Conservation (phyloP, 2,797 vertebrate species). For the Hephaestus fuliginosus region DNA sequence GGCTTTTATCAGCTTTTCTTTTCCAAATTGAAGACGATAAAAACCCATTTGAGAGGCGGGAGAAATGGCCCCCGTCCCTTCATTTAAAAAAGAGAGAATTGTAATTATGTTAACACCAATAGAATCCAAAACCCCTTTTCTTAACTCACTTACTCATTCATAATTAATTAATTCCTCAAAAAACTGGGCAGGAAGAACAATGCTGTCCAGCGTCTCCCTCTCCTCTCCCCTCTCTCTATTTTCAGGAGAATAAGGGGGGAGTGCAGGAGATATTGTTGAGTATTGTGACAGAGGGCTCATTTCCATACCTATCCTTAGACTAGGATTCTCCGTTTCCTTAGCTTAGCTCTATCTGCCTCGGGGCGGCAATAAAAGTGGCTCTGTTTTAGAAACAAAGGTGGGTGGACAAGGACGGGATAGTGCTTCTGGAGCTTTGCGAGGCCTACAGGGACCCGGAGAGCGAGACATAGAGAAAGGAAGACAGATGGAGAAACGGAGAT, state of each 20-base stretch:
- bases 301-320: slow-evolving; percentile 81
- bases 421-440: slow-evolving; percentile 51
- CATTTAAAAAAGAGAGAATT: slow-evolving; percentile 80
- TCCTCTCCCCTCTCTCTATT: slow-evolving; percentile 68
- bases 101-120: slow-evolving; percentile 88
- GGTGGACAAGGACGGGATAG: slow-evolving; percentile 66
- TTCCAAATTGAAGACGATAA: slow-evolving; percentile 88
- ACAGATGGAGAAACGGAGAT: slow-evolving; percentile 35
- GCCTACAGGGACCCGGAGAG: slow-evolving; percentile 48
- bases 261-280: slow-evolving; percentile 82
- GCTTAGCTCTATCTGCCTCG: slow-evolving; percentile 75
- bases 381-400: slow-evolving; percentile 80
- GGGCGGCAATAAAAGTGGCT: slow-evolving; percentile 83
- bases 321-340: slow-evolving; percentile 74
- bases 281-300: slow-evolving; percentile 84
- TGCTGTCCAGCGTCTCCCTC: slow-evolving; percentile 67
- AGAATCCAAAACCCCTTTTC: slow-evolving; percentile 80
- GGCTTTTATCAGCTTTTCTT: slow-evolving; percentile 88
- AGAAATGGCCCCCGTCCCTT: slow-evolving; percentile 77
- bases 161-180: slow-evolving; percentile 89
- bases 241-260: slow-evolving; percentile 72
- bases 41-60: slow-evolving; percentile 81
- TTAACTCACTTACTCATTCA: slow-evolving; percentile 87
- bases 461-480: slow-evolving; percentile 39
- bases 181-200: slow-evolving; percentile 84